phyloP scores from a whole-genome alignment of 2,113 vertebrate species.

The Lipophrys pholis region DNA sequence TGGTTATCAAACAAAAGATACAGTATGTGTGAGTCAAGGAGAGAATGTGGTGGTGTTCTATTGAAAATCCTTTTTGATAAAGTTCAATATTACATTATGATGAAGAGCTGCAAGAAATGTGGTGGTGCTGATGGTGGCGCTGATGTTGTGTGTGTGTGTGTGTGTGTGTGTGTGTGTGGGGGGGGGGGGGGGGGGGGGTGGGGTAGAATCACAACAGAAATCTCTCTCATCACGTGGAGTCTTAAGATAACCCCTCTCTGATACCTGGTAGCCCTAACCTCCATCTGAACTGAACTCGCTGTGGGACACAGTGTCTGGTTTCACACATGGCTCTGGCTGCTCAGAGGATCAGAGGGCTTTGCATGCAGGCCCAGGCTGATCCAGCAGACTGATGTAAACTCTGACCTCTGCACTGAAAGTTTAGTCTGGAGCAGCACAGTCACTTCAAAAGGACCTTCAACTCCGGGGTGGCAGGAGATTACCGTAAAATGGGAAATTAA shows the following conservation, averaged over 20 bases:
- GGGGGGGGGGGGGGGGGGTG: too few relatives aligned
- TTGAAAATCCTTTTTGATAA: conserved; percentile 2
- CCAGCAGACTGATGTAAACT: conserved; percentile 40
- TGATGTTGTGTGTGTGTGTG: too few relatives aligned
- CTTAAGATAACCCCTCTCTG: conserved; percentile 39
- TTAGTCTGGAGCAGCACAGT: conserved; percentile 38
- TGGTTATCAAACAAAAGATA: conserved; percentile 14
- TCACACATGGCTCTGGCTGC: conserved; percentile 66
- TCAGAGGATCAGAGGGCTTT: conserved; percentile 65
- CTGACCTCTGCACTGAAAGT: conserved; percentile 38
- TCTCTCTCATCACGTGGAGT: conserved; percentile 38
- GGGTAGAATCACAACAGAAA: conserved; percentile 29
- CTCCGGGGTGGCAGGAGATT: conserved; percentile 35
- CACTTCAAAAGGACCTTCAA: conserved; percentile 60
- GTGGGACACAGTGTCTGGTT: conserved; percentile 68
- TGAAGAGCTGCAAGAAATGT: background rate
- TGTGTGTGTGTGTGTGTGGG: too few relatives aligned
- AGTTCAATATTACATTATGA: conserved; percentile 10
- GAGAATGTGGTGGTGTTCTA: background rate
- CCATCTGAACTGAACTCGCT: conserved; percentile 62
- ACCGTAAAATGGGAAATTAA: background rate
- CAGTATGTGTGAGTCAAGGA: conserved; percentile 12
- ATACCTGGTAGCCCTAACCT: conserved; percentile 52
- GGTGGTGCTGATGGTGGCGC: background rate
- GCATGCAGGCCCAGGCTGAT: conserved; percentile 54